These are phyloP conservation scores for Tyria jacobaeae DNA, from an alignment of 2,888 invertebrate genomes.

Conservation along the genomic window DNA sequence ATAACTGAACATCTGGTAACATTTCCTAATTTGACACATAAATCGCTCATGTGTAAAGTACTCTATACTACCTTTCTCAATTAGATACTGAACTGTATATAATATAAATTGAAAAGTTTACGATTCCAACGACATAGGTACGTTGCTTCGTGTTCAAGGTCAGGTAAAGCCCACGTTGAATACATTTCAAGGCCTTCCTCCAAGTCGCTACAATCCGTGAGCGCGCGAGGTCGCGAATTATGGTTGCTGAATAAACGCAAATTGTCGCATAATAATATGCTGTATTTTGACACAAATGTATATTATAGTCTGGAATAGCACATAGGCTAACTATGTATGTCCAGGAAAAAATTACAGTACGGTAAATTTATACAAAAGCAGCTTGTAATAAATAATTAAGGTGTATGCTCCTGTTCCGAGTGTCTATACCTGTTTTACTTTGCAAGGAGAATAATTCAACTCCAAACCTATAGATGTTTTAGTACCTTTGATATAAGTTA, in stretches of 20 bases:
- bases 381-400: too few relatives aligned
- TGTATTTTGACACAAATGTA: not conserved
- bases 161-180: conserved; percentile 28
- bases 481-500: too few relatives aligned
- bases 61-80: too few relatives aligned
- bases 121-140: not conserved
- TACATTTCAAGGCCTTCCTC: conserved; percentile 39
- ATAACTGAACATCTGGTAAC: too few relatives aligned
- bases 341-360: too few relatives aligned
- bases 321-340: too few relatives aligned
- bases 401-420: too few relatives aligned
- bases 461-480: too few relatives aligned
- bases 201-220: conserved; percentile 37
- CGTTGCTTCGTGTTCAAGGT: conserved; percentile 29
- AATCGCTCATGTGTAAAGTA: not conserved
- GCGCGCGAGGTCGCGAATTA: conserved; percentile 1
- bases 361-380: too few relatives aligned
- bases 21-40: not conserved
- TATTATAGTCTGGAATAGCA: too few relatives aligned
- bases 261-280: not conserved
- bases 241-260: not conserved
- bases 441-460: too few relatives aligned
- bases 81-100: not conserved
- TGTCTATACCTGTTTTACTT: too few relatives aligned
- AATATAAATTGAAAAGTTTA: not conserved